Conservation (phyloP, 2,797 vertebrate genomes). For the Squalus acanthias region DNA sequence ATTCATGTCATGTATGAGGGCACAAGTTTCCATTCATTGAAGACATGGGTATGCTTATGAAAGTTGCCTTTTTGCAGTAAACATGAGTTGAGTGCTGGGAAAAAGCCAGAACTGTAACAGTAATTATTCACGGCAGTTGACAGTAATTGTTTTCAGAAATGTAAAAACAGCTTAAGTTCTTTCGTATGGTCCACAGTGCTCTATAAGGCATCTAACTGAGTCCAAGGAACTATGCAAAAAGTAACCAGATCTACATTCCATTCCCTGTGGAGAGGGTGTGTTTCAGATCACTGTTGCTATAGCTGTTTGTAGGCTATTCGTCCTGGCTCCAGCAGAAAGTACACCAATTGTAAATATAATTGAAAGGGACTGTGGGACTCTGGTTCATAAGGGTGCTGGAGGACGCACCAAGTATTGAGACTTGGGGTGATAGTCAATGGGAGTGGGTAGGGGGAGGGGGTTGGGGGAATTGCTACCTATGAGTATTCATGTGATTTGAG, state of each 20-base stretch:
- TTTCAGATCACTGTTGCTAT: background rate
- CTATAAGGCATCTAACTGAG: background rate
- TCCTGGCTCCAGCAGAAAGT: background rate
- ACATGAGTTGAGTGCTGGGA: background rate
- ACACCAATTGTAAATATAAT: background rate
- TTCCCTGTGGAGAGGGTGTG: background rate
- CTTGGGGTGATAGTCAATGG: background rate
- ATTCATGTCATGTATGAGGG: background rate
- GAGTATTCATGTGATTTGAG: background rate
- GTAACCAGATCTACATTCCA: background rate
- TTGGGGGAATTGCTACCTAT: background rate
- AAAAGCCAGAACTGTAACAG: background rate
- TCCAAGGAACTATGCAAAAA: background rate
- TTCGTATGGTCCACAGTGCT: background rate
- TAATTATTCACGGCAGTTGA: background rate
- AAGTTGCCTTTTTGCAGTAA: background rate
- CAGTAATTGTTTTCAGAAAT: background rate
- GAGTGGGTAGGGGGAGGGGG: background rate
- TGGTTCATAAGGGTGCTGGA: background rate
- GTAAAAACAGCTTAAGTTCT: background rate
- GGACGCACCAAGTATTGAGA: background rate
- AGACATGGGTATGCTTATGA: background rate
- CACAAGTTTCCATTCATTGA: background rate
- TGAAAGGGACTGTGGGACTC: background rate
- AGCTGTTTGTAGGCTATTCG: background rate